These are phyloP conservation scores for Diarsia dahlii DNA, from an alignment of 2,888 invertebrate species.

Conservation along the genomic window DNA sequence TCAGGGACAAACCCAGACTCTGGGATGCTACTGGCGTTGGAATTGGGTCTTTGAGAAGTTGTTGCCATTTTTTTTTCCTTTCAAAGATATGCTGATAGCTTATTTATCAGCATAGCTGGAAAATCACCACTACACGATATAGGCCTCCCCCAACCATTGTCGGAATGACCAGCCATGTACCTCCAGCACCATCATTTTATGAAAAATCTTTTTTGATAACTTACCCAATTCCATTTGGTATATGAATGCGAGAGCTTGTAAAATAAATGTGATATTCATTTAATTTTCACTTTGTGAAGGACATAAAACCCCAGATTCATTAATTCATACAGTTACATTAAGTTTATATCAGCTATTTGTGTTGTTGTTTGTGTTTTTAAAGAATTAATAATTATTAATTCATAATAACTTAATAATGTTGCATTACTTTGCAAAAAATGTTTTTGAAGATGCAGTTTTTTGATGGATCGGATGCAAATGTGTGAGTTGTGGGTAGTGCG, in stretches of 20 bases:
- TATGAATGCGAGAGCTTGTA: slow-evolving; percentile 97
- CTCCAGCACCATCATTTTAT: neutral
- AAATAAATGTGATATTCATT: slow-evolving; percentile 77
- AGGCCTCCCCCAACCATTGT: neutral
- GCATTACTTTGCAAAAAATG: neutral
- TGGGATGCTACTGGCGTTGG: neutral
- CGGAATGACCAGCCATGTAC: neutral
- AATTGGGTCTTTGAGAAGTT: no score
- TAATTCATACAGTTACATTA: neutral
- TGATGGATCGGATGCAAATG: neutral
- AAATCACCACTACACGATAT: neutral
- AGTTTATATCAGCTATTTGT: neutral
- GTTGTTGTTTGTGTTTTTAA: neutral
- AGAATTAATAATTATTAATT: neutral
- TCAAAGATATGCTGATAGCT: neutral
- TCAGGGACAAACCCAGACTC: neutral
- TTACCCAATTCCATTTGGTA: slow-evolving; percentile 97
- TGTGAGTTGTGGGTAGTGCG: neutral
- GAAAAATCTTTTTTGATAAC: slow-evolving; percentile 62
- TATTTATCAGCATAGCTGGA: no score
- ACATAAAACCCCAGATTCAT: neutral
- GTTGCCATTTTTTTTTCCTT: neutral
- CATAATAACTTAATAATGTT: neutral
- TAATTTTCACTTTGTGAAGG: neutral
- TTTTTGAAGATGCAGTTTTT: neutral